Base-by-base conservation (phyloP, 2,888 invertebrate species). In the Tuberolachnus salignus region DNA sequence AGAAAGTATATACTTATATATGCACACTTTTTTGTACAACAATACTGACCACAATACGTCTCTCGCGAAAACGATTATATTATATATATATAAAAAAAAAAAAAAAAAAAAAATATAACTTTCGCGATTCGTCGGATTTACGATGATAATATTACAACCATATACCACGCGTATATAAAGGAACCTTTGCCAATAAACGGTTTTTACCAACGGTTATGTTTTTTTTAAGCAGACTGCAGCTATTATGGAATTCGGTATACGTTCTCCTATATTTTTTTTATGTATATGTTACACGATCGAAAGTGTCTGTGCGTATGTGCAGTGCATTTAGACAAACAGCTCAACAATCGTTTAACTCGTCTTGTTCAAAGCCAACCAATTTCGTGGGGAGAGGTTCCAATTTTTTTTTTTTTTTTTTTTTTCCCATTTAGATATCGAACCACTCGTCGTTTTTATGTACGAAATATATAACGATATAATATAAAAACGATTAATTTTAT, bases 171-270 rank as follows among this genome's bases (percentile, higher is more conserved):
- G 34, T 34, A 34, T 57, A n/a, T 57, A n/a, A 23, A 44, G 57
- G 44, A 9, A 57, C 49, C 19, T 26, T 61, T 26, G 72, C 61
- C 61, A 61, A 34, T 34, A 34, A 71, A 72, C 59, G 19, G 14
- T 72, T 72, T 72, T 72, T 61, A 51, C 72, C 42, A n/a, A n/a
- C n/a, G 51, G 9, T 34, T 72, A 51, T n/a, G 3, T 34, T 53
- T 53, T 53, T 64, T 26, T 51, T n/a, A 11, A 49, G 0, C 6
- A 26, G 26, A 49, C 16, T 44, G 19, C 16, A 44, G 1, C 13
- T 13, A 64, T 34, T 34, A 34, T 4, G 3, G 6, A 34, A 34
- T 34, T 34, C 3, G 6, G 6, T 4, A 34, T 34, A 34, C 34
- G 34, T 34, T 34, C 34, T 34, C 34, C 66, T 11, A 51, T n/a